These are phyloP conservation scores for Illadopsis cleaveri DNA, from an alignment of 2,113 vertebrate species.

Conservation along the genomic window DNA sequence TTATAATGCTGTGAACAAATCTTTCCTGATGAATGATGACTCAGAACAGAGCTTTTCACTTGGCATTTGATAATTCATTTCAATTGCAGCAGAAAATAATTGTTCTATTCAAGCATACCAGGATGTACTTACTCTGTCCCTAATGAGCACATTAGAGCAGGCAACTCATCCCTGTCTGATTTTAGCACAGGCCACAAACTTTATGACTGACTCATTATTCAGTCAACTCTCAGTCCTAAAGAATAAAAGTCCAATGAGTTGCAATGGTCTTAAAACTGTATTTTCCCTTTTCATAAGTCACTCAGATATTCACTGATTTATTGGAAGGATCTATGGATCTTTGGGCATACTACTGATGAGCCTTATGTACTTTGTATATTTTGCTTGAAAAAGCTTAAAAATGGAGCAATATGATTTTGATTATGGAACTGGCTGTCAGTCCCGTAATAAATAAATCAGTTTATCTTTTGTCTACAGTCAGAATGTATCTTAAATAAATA, in stretches of 20 bases:
- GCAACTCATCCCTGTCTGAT: slow-evolving; percentile 48
- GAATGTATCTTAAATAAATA: not conserved
- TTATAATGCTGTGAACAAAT: not conserved
- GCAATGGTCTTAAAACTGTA: not conserved
- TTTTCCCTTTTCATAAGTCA: not conserved
- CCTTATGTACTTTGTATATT: not conserved
- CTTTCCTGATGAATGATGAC: slow-evolving; percentile 29
- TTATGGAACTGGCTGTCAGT: not conserved
- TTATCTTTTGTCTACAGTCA: not conserved
- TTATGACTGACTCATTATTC: slow-evolving; percentile 41
- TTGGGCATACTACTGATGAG: not conserved
- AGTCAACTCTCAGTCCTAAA: slow-evolving; percentile 20
- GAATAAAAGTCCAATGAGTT: not conserved
- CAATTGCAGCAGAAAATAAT: slow-evolving; percentile 44
- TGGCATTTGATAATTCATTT: slow-evolving; percentile 53
- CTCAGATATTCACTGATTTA: not conserved
- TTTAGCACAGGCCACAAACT: slow-evolving; percentile 57
- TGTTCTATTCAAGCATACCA: slow-evolving; percentile 39
- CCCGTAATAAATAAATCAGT: not conserved
- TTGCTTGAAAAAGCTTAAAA: not conserved
- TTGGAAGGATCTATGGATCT: not conserved
- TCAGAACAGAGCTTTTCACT: slow-evolving; percentile 46
- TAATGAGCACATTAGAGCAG: slow-evolving; percentile 52
- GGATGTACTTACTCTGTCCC: slow-evolving; percentile 31
- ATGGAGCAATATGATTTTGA: not conserved